Evolutionary conservation across 2,888 invertebrate genomes (phyloP).

Genomic region (Brachynemurus nebulosus): DNA sequence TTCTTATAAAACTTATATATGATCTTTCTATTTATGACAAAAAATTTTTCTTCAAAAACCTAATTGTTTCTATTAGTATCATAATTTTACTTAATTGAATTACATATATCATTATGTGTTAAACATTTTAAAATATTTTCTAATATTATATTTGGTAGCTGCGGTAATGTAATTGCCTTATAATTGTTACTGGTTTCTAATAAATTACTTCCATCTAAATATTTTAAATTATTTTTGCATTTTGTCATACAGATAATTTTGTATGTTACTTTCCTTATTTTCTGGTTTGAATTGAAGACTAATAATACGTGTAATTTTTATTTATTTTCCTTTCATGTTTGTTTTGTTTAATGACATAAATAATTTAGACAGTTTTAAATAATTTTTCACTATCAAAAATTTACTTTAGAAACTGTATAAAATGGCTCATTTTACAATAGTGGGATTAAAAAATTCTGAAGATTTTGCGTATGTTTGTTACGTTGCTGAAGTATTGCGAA

Average conservation of each 20-base stretch:
- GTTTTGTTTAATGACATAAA: not conserved
- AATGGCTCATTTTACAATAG: slow-evolving; percentile 38
- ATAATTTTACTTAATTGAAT: too few species aligned
- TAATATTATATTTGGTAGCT: not conserved
- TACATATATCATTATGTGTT: not conserved
- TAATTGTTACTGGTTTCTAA: not conserved
- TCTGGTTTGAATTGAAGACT: not conserved
- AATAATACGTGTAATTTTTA: not conserved
- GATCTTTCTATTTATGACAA: too few species aligned
- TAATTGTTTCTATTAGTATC: too few species aligned
- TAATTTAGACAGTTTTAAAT: not conserved
- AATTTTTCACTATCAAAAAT: not conserved
- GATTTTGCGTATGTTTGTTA: slow-evolving; percentile 38
- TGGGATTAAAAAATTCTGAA: slow-evolving; percentile 38
- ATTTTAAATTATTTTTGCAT: not conserved
- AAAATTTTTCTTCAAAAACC: too few species aligned
- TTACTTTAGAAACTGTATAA: not conserved
- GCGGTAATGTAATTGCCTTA: not conserved
- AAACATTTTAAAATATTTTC: not conserved
- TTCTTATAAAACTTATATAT: too few species aligned
- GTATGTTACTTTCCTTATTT: not conserved
- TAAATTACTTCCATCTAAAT: too few species aligned
- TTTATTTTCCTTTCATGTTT: not conserved
- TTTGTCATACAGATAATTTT: not conserved
- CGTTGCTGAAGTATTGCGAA: slow-evolving; percentile 38